Percentiles rank a stretch among this genome's conserved stretches.
Evolutionary conservation across 1,140 invertebrate species (phyloP).

Genomic region (Drosophila chauvacae): DNA sequence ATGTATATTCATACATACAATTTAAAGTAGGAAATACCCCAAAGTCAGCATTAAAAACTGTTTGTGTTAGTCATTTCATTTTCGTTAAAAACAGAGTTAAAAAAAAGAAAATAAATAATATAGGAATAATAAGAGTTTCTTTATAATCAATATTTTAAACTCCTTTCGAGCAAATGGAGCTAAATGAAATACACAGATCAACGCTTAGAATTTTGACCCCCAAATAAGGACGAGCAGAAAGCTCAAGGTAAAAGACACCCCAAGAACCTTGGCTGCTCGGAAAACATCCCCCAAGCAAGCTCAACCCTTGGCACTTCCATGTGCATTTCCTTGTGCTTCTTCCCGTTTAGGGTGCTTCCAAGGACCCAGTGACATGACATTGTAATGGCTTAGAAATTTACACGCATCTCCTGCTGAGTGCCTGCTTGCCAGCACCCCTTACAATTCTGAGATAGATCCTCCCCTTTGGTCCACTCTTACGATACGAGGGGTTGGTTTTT

Average conservation of each 20-base stretch:
- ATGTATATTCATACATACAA: too few relatives aligned
- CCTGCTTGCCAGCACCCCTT: constrained; percentile 55
- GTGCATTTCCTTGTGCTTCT: constrained; percentile 63
- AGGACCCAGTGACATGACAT: constrained; percentile 81
- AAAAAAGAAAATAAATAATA: too few relatives aligned
- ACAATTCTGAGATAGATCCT: constrained; percentile 43
- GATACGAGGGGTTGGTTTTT: constrained; percentile 58
- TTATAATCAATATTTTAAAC: background rate
- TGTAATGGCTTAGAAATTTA: constrained; percentile 77
- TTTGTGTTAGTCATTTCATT: too few relatives aligned
- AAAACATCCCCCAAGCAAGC: constrained; percentile 53
- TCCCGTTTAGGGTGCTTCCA: constrained; percentile 71
- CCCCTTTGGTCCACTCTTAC: constrained; percentile 24
- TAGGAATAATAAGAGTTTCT: too few relatives aligned
- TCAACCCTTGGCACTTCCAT: constrained; percentile 71
- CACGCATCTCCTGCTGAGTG: constrained; percentile 68
- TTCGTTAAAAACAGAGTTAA: too few relatives aligned
- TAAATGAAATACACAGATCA: background rate
- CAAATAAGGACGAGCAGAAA: constrained; percentile 13
- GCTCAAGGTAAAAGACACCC: constrained; percentile 19
- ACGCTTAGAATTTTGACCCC: constrained; percentile 2
- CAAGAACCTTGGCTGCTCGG: constrained; percentile 32
- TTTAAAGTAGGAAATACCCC: too few relatives aligned
- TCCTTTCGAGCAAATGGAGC: background rate
- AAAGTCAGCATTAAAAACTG: too few relatives aligned